Base-by-base conservation (phyloP, 2,113 vertebrate genomes). In the Nannobrachium achirus region DNA sequence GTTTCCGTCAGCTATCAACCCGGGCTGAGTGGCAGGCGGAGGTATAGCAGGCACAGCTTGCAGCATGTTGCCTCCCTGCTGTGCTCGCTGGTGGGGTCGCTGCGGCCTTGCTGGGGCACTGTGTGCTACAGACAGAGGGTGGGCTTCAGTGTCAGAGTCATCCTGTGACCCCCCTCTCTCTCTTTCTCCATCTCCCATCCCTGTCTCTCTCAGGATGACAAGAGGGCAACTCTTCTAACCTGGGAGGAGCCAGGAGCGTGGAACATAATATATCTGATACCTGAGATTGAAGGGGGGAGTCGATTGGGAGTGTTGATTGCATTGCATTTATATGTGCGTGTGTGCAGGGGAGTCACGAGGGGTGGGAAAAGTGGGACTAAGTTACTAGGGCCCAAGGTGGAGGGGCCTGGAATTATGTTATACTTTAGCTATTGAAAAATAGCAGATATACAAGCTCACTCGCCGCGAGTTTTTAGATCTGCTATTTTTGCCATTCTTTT, bases 21-120 rank as follows among this genome's bases (percentile, higher is more conserved):
- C 45, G 53, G 16, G 64, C 73, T 88, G 88, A 89, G 51, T 88
- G 88, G 78, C 88, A 91, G 25, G 82, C 71, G 79, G 80, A 68
- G 82, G 77, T 79, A 33, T 33, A 71, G 78, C 66, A 46, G 44
- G 66, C 75, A 52, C 86, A 85, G 84, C 79, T 71, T 80, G 87
- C 73, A 69, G 68, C 57, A 46, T 86, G 81, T 78, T 74, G 68
- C 67, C 76, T 61, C 79, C 84, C 33, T 74, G 85, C 77, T 58
- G 88, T 68, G 71, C 65, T 49, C 66, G 75, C 74, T 77, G 73
- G 74, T 53, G 45, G 73, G 84, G 80, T 89, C 84, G 80, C 69
- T 0, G 51, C 65, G 82, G 76, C 75, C 75, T 82, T 2, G 70
- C 72, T 63, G 63, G 1, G 69, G 53, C 9, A 62, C 76, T 69